Conservation (phyloP, 2,888 invertebrate genomes). For the Fragum fragum region DNA sequence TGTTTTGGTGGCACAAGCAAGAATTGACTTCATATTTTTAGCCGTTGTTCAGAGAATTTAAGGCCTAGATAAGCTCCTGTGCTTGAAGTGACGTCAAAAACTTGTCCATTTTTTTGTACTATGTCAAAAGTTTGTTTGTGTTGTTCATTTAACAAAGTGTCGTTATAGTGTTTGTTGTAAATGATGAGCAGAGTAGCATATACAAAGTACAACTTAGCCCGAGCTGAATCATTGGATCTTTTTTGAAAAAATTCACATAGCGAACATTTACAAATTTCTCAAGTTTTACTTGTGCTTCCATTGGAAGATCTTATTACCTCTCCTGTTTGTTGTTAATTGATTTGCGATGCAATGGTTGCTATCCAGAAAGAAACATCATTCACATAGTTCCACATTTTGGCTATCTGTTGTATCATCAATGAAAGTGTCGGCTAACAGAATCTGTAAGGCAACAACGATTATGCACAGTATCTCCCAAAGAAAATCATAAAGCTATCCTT, state of each 20-base stretch:
- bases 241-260: background rate
- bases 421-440: background rate
- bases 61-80: constrained; percentile 38
- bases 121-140: constrained; percentile 40
- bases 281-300: constrained; percentile 38
- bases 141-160: constrained; percentile 44
- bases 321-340: constrained; percentile 31
- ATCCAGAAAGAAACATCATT: background rate
- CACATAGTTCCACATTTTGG: background rate
- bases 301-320: constrained; percentile 42
- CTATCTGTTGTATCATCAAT: constrained; percentile 34
- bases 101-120: constrained; percentile 41
- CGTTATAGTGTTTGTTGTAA: constrained; percentile 43
- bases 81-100: constrained; percentile 43
- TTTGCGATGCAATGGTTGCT: constrained; percentile 1
- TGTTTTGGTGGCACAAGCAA: constrained; percentile 54
- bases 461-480: constrained; percentile 20
- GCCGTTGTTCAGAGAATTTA: constrained; percentile 31
- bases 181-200: constrained; percentile 45
- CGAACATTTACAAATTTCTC: constrained; percentile 37
- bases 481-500: constrained; percentile 20
- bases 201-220: constrained; percentile 31
- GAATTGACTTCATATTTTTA: constrained; percentile 30
- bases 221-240: background rate
- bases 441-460: background rate